These are phyloP conservation scores for Pollimyrus isidori DNA, from an alignment of 2,113 vertebrate genomes.

Conservation along the genomic window DNA sequence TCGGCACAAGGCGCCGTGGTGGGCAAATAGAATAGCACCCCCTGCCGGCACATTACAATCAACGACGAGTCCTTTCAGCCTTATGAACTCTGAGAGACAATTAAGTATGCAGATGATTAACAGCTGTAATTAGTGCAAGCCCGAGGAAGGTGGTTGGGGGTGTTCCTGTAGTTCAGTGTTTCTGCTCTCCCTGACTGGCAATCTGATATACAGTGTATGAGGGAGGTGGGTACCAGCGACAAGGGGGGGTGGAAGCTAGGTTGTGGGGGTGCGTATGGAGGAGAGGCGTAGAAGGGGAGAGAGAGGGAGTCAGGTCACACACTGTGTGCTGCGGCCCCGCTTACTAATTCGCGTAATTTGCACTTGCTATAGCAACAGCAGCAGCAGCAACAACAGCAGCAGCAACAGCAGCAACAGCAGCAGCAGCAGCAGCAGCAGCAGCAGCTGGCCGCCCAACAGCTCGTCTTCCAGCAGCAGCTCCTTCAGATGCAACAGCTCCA, in stretches of 20 bases:
- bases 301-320: slow-evolving; percentile 36
- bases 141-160: slow-evolving; percentile 26
- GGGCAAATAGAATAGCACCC: background rate
- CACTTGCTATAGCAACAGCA: slow-evolving; percentile 61
- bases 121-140: slow-evolving; percentile 37
- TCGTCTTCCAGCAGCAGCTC: slow-evolving; percentile 99
- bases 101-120: slow-evolving; percentile 62
- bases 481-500: slow-evolving; percentile 99
- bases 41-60: background rate
- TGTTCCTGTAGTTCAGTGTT: slow-evolving; percentile 31
- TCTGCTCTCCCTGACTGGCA: slow-evolving; percentile 42
- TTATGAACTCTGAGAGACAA: slow-evolving; percentile 57
- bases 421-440: slow-evolving; percentile 83
- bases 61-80: slow-evolving; percentile 34
- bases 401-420: slow-evolving; percentile 87
- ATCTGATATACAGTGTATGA: slow-evolving; percentile 23
- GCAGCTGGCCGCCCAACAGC: slow-evolving; percentile 98
- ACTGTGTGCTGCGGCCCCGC: background rate
- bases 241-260: too few relatives aligned
- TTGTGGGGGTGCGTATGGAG: slow-evolving; percentile 12
- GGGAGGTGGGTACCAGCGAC: background rate
- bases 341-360: slow-evolving; percentile 38
- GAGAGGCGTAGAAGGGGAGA: background rate
- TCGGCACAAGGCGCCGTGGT: background rate
- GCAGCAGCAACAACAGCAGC: slow-evolving; percentile 87